Base-by-base conservation (phyloP, 2,797 vertebrate genomes). In the Dromococcyx pavoninus region DNA sequence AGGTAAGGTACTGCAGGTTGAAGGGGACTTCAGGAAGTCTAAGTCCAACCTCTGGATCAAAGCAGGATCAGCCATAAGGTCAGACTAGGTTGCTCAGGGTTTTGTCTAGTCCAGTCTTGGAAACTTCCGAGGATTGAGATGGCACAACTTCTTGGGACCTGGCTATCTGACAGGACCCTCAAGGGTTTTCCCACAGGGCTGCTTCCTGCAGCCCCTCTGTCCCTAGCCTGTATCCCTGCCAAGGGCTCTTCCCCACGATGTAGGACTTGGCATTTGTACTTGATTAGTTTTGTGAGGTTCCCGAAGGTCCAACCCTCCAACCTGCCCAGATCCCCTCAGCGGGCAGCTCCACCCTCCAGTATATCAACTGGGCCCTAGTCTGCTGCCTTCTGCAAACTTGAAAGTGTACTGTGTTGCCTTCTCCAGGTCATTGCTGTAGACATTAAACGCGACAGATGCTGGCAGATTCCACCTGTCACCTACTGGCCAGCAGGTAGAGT, bases 241-340 rank as follows among this genome's bases (percentile, higher is more conserved):
- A 79, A 8, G 14, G 17, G 19, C 27, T 27, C 4, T 69, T n/a
- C 19, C 10, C 5, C 1, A 0, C 6, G 2, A 3, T 17, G 4
- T 51, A 56, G 43, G 30, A 60, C 39, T 33, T 16, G 17, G 8
- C 13, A 17, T 32, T 51, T 19, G 6, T 19, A 15, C n/a, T 43
- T 17, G 13, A 28, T 22, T 35, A 16, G 37, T 58, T 46, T 23
- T n/a, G 27, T 17, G 37, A 58, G n/a, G 32, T 11, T 91, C 64
- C 35, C 62, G 53, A 35, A 80, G 56, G 53, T 7, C 19, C 32
- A 21, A 6, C 5, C 21, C 44, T 28, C 19, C 46, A 71, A 6
- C 53, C 53, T 44, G 17, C n/a, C 35, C 48, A 27, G 18, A 23
- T 57, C 7, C 21, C 21, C 23, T n/a, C 27, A 11, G 24, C 2